phyloP scores from a whole-genome alignment of 2,797 vertebrate genomes.

The Urocyon cinereoargenteus region DNA sequence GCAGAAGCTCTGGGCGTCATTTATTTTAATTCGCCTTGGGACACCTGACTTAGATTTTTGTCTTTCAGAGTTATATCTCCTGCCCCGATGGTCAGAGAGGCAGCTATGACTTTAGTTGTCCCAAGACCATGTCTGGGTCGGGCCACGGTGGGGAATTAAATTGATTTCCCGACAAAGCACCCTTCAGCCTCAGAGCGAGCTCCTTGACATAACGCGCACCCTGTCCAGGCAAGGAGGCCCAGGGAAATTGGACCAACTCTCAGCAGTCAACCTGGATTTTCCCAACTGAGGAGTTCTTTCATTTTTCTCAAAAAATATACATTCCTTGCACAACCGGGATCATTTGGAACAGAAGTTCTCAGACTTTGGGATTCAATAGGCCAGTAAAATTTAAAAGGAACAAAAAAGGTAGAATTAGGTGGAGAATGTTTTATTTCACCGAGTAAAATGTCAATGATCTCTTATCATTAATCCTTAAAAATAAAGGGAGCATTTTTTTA shows the following conservation, averaged over 20 bases:
- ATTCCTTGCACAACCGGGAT: neutral
- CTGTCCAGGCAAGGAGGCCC: neutral
- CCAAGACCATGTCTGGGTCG: neutral
- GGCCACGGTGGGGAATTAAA: neutral
- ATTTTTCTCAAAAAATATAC: neutral
- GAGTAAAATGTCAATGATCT: neutral
- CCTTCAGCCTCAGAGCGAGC: neutral
- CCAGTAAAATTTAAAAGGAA: neutral
- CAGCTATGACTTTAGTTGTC: conserved; percentile 3
- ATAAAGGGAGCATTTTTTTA: neutral
- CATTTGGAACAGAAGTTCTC: neutral
- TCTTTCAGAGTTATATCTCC: conserved; percentile 1
- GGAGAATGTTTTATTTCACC: neutral
- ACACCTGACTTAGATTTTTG: conserved; percentile 4
- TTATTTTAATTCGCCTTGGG: conserved; percentile 25
- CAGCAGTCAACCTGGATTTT: neutral
- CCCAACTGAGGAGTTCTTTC: neutral
- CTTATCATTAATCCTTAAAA: conserved; percentile 16
- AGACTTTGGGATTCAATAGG: neutral
- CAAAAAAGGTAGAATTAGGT: neutral
- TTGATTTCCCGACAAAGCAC: neutral
- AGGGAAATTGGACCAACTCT: neutral
- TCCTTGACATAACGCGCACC: neutral
- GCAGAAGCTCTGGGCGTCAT: neutral
- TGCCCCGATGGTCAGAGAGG: neutral